Conservation (phyloP, 1,140 invertebrate species). For the Manduca sexta region DNA sequence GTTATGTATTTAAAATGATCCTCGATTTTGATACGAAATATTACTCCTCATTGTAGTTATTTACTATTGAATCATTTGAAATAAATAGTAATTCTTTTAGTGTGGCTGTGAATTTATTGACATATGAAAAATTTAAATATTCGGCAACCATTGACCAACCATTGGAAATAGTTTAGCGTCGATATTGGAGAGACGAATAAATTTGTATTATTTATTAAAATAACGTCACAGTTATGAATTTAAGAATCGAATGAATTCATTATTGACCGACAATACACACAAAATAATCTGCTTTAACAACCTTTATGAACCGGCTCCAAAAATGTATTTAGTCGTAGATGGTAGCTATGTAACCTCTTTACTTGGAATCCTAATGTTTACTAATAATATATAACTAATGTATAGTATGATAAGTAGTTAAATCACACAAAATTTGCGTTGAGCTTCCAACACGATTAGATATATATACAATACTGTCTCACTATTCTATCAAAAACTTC, state of each 20-base stretch:
- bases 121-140: too few species aligned
- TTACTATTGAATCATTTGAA: not conserved
- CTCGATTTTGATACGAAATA: not conserved
- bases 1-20: too few species aligned
- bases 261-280: too few species aligned
- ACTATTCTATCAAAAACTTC: slow-evolving; percentile 13
- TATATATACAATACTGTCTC: slow-evolving; percentile 54
- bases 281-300: too few species aligned
- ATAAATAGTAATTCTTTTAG: not conserved
- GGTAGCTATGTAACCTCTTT: not conserved
- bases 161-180: too few species aligned
- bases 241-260: too few species aligned
- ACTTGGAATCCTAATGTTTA: slow-evolving; percentile 11
- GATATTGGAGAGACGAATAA: not conserved
- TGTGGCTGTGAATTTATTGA: not conserved
- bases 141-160: not conserved
- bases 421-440: slow-evolving; percentile 68
- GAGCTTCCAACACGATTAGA: slow-evolving; percentile 73
- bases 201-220: too few species aligned
- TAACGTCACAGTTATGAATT: too few species aligned
- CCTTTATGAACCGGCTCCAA: not conserved
- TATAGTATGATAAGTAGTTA: slow-evolving; percentile 39
- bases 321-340: not conserved
- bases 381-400: slow-evolving; percentile 17
- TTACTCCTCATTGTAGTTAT: not conserved